Evolutionary conservation across 1,140 invertebrate species (phyloP).

Genomic region (Apis mellifera): DNA sequence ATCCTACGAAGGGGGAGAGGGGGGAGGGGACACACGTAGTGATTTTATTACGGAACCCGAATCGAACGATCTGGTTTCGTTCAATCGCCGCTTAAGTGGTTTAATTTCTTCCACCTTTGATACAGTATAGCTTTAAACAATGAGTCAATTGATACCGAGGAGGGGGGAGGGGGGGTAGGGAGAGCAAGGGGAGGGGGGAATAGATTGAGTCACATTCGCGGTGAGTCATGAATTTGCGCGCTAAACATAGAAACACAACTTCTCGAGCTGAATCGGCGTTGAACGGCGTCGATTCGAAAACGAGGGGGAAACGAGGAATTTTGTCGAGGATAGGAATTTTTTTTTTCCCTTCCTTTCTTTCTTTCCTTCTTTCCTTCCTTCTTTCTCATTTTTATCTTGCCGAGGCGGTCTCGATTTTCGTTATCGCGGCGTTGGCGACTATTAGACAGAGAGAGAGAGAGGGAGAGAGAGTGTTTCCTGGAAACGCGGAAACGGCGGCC

Average conservation of each 20-base stretch:
- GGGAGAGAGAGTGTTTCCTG: constrained; percentile 18
- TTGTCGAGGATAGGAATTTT: too few species aligned
- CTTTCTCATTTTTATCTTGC: background rate
- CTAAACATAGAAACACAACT: constrained; percentile 5
- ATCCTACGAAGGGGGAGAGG: too few species aligned
- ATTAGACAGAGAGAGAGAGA: too few species aligned
- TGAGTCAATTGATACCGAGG: constrained; percentile 27
- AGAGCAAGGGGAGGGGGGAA: too few species aligned
- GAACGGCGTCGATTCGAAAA: too few species aligned
- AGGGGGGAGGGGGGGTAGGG: too few species aligned
- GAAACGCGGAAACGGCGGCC: background rate
- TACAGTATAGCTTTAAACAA: constrained; percentile 12
- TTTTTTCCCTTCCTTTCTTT: too few species aligned
- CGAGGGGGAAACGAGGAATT: too few species aligned
- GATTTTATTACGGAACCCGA: constrained; percentile 15
- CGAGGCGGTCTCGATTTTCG: background rate
- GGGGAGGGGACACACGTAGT: background rate
- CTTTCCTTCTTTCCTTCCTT: too few species aligned
- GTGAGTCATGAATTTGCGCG: constrained; percentile 16
- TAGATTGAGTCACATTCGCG: constrained; percentile 25
- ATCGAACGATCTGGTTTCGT: constrained; percentile 20
- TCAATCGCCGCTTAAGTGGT: constrained; percentile 27
- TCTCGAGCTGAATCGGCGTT: background rate
- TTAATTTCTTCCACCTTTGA: constrained; percentile 34
- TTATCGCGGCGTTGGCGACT: constrained; percentile 11